These are phyloP conservation scores for Alsophila aescularia DNA, from an alignment of 2,888 invertebrate species.

Conservation along the genomic window DNA sequence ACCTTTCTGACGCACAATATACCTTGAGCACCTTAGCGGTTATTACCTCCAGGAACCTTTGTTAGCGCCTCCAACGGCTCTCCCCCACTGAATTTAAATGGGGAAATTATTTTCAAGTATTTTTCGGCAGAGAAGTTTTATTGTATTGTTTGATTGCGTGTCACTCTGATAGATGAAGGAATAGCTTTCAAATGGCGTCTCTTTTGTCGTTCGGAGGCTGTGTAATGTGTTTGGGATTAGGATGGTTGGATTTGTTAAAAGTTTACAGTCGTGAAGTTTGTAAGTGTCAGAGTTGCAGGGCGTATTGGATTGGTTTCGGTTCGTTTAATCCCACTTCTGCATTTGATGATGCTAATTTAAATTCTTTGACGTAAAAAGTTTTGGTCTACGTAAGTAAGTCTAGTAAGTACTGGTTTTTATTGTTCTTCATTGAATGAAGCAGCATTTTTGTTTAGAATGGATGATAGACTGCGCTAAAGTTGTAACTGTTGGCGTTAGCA, in stretches of 20 bases:
- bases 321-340: conserved; percentile 8
- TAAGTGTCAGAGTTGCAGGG: conserved; percentile 48
- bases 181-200: conserved; percentile 72
- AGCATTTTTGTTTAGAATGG: background rate
- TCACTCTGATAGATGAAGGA: conserved; percentile 81
- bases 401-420: too few relatives aligned
- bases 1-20: conserved; percentile 68
- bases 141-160: conserved; percentile 84
- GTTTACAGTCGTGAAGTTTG: conserved; percentile 56
- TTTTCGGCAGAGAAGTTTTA: conserved; percentile 82
- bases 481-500: too few relatives aligned
- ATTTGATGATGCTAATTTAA: conserved; percentile 5
- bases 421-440: background rate
- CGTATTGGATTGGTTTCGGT: conserved; percentile 11
- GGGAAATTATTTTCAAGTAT: conserved; percentile 83
- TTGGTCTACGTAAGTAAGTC: background rate
- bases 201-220: conserved; percentile 67
- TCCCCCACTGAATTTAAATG: conserved; percentile 82
- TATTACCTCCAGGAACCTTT: conserved; percentile 73
- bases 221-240: conserved; percentile 68
- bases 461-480: too few relatives aligned
- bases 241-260: conserved; percentile 78
- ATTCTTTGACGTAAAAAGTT: background rate
- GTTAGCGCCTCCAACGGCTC: conserved; percentile 64
- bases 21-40: conserved; percentile 65